phyloP scores from a whole-genome alignment of 2,113 vertebrate species.

The Dinomys branickii region DNA sequence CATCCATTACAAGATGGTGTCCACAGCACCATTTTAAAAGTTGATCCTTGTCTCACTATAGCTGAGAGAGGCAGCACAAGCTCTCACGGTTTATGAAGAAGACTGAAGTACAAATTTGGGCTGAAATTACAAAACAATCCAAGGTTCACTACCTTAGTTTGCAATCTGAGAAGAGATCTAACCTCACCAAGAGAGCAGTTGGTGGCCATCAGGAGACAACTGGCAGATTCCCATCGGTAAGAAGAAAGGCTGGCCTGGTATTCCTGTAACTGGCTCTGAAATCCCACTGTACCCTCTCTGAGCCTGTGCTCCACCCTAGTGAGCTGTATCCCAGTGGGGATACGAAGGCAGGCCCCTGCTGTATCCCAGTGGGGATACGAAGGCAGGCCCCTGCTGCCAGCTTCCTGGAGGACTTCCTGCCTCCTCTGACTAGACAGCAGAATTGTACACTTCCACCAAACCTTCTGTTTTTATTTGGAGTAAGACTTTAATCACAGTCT shows the following conservation, averaged over 20 bases:
- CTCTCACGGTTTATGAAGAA: neutral
- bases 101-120: neutral
- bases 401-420: neutral
- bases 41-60: neutral
- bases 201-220: neutral
- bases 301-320: accelerated
- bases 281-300: neutral
- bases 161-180: neutral
- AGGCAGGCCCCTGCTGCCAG: neutral
- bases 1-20: neutral
- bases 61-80: neutral
- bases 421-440: neutral
- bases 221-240: neutral
- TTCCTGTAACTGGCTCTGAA: neutral
- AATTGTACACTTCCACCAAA: neutral
- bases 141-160: neutral
- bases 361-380: accelerated
- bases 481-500: neutral
- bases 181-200: neutral
- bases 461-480: neutral
- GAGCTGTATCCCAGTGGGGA: too few species aligned
- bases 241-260: neutral
- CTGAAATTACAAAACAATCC: neutral
- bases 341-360: accelerated
- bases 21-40: neutral